These are phyloP conservation scores for Agrilus planipennis DNA, from an alignment of 1,140 invertebrate species.

Conservation along the genomic window DNA sequence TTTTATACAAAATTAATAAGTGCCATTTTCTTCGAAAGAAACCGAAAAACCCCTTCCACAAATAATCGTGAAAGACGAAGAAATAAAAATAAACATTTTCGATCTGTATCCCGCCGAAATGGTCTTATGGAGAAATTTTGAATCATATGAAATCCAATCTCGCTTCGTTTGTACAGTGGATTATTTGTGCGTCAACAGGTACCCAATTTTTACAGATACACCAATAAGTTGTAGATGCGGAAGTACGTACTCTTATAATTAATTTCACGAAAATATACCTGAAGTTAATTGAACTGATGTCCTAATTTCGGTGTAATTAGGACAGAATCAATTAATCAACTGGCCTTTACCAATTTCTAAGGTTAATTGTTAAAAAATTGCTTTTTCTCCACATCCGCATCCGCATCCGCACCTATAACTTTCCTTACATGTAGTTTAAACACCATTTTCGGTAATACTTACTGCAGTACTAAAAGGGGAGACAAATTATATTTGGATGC, in stretches of 20 bases:
- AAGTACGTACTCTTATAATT: too few species aligned
- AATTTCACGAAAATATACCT: too few species aligned
- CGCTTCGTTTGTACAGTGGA: constrained; percentile 15
- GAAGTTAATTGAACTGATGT: too few species aligned
- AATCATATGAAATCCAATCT: constrained; percentile 18
- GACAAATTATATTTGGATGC: constrained; percentile 19
- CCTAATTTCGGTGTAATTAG: too few species aligned
- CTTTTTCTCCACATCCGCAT: too few species aligned
- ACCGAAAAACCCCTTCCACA: constrained; percentile 5
- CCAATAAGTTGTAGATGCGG: too few species aligned
- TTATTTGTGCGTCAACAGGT: constrained; percentile 7
- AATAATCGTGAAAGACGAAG: constrained; percentile 12
- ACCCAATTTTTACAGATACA: too few species aligned
- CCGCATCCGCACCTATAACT: too few species aligned
- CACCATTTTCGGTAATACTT: neutral
- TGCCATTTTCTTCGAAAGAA: neutral
- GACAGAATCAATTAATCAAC: too few species aligned
- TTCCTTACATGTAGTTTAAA: neutral
- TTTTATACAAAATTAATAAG: neutral
- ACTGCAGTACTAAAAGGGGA: constrained; percentile 5
- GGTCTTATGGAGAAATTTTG: constrained; percentile 17
- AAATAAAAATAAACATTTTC: constrained; percentile 10
- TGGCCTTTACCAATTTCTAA: too few species aligned
- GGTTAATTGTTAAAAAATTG: too few species aligned
- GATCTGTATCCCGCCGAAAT: constrained; percentile 21